Percentiles rank a stretch among this genome's conserved stretches.
Evolutionary conservation across 2,113 vertebrate species (phyloP).

Genomic region (Copsychus sechellarum): DNA sequence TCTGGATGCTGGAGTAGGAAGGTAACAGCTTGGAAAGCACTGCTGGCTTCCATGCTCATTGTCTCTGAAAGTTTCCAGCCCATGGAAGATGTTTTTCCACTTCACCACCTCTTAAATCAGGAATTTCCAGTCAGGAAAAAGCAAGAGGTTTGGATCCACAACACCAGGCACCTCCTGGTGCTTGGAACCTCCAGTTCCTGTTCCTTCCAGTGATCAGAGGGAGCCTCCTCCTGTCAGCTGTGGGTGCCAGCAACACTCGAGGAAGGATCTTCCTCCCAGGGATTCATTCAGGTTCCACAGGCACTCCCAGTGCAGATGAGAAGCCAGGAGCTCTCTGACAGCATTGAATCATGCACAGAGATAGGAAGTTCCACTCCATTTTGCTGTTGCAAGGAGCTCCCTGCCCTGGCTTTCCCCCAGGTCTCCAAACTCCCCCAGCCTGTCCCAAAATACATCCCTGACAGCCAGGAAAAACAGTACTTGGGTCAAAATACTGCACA

Average conservation of each 20-base stretch:
- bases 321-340: background rate
- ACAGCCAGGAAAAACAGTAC: background rate
- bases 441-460: background rate
- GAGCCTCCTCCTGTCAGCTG: conserved; percentile 53
- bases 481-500: rapidly evolving
- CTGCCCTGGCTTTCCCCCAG: background rate
- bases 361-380: background rate
- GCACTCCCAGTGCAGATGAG: background rate
- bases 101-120: background rate
- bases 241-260: rapidly evolving
- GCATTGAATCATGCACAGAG: rapidly evolving
- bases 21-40: background rate
- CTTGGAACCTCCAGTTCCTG: background rate
- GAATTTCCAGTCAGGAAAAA: background rate
- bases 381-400: rapidly evolving
- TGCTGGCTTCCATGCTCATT: rapidly evolving
- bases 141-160: background rate
- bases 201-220: background rate
- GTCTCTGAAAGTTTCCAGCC: background rate
- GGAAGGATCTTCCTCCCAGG: background rate
- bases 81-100: background rate
- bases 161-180: background rate
- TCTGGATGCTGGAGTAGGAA: background rate
- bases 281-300: background rate
- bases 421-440: background rate